phyloP scores from a whole-genome alignment of 2,797 vertebrate genomes.

The Cuniculus paca region DNA sequence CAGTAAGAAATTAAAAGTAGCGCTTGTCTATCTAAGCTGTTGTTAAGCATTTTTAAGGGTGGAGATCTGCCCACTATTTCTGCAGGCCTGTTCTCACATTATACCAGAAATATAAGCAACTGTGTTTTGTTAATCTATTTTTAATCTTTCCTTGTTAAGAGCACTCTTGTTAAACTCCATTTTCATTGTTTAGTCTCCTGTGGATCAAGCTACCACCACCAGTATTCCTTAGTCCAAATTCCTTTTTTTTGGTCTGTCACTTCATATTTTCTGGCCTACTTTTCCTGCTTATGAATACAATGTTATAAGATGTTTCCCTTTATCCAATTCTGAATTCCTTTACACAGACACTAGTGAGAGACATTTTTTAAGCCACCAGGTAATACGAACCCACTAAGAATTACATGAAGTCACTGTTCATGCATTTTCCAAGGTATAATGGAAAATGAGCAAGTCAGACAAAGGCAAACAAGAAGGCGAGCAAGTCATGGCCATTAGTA shows the following conservation, averaged over 20 bases:
- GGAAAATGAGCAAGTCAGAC: not conserved
- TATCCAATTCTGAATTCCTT: not conserved
- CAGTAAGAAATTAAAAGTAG: not conserved
- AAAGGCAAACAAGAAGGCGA: not conserved
- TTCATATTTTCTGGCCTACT: constrained; percentile 47
- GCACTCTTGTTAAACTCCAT: not conserved
- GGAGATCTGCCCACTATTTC: not conserved
- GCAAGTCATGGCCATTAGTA: not conserved
- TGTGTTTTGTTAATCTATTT: not conserved
- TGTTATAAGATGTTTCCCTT: constrained; percentile 24
- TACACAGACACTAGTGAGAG: not conserved
- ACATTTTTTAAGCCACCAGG: not conserved
- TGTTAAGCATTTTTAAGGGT: not conserved
- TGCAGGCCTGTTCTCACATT: not conserved
- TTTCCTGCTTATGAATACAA: constrained; percentile 48
- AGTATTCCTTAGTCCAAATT: constrained; percentile 21
- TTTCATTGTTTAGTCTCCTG: not conserved
- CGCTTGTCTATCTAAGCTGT: not conserved
- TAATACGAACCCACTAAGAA: constrained; percentile 18
- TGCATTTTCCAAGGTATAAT: not conserved
- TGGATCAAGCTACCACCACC: not conserved
- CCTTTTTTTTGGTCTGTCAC: constrained; percentile 34
- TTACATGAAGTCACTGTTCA: not conserved
- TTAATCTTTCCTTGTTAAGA: not conserved
- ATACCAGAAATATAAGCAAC: constrained; percentile 26